phyloP scores from a whole-genome alignment of 2,888 invertebrate species.

The Julus scandinavius region DNA sequence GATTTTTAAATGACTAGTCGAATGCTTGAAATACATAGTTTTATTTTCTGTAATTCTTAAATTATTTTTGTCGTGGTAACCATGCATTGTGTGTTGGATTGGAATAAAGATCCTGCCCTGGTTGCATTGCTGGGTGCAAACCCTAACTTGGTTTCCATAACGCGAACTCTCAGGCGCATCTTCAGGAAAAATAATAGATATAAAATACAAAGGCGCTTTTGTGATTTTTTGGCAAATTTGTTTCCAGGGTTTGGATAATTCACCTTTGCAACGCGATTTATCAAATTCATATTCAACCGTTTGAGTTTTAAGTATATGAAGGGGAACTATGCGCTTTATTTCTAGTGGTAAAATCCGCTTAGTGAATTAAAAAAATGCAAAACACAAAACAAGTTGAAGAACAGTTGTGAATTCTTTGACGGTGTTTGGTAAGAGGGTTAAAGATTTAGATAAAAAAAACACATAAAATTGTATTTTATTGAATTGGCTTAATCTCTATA shows the following conservation, averaged over 20 bases:
- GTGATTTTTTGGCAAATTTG: background rate
- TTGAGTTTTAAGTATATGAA: background rate
- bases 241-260: background rate
- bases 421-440: too few relatives aligned
- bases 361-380: background rate
- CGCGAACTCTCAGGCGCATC: background rate
- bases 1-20: background rate
- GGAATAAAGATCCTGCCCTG: background rate
- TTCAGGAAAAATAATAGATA: background rate
- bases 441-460: too few relatives aligned
- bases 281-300: background rate
- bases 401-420: too few relatives aligned
- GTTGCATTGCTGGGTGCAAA: background rate
- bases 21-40: too few relatives aligned
- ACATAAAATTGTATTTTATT: too few relatives aligned
- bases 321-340: conserved; percentile 33
- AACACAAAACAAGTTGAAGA: too few relatives aligned
- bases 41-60: background rate
- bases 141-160: background rate
- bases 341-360: background rate
- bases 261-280: background rate
- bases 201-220: background rate
- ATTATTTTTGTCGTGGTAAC: background rate
- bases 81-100: background rate
- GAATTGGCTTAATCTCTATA: too few relatives aligned